Evolutionary conservation across 2,888 invertebrate genomes (phyloP).

Genomic region (Bursaphelenchus okinawaensis): DNA sequence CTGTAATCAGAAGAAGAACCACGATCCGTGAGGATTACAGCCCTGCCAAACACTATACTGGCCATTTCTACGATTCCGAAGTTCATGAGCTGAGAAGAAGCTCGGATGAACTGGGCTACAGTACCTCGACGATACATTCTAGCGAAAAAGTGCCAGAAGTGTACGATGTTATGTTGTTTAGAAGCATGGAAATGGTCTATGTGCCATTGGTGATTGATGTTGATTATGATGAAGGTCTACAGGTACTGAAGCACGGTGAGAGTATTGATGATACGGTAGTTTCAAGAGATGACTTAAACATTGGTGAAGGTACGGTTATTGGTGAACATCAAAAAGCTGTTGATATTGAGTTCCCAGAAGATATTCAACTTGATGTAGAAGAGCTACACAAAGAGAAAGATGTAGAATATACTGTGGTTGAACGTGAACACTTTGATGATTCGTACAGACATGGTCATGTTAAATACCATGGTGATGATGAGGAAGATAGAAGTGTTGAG

Average conservation of each 20-base stretch:
- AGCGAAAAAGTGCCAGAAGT: not conserved
- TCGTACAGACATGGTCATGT: too few species aligned
- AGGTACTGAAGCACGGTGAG: too few species aligned
- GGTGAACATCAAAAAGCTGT: too few species aligned
- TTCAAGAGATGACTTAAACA: too few species aligned
- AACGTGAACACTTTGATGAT: not conserved
- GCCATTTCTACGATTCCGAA: not conserved
- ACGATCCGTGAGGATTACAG: not conserved
- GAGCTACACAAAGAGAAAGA: not conserved
- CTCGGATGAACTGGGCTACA: not conserved
- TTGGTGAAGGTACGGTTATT: too few species aligned
- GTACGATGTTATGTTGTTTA: not conserved
- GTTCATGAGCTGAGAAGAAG: slow-evolving; percentile 1
- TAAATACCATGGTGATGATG: too few species aligned
- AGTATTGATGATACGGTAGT: too few species aligned
- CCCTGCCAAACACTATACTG: not conserved
- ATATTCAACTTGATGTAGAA: not conserved
- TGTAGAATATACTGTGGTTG: not conserved
- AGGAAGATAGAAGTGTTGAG: not conserved
- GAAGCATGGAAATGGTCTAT: slow-evolving; percentile 1
- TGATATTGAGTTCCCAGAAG: not conserved
- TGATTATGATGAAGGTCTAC: not conserved
- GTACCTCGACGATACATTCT: not conserved
- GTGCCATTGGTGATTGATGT: not conserved
- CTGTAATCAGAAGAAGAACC: not conserved